These are phyloP conservation scores for Orestias chungarensis DNA, from an alignment of 2,797 vertebrate genomes.

Conservation along the genomic window DNA sequence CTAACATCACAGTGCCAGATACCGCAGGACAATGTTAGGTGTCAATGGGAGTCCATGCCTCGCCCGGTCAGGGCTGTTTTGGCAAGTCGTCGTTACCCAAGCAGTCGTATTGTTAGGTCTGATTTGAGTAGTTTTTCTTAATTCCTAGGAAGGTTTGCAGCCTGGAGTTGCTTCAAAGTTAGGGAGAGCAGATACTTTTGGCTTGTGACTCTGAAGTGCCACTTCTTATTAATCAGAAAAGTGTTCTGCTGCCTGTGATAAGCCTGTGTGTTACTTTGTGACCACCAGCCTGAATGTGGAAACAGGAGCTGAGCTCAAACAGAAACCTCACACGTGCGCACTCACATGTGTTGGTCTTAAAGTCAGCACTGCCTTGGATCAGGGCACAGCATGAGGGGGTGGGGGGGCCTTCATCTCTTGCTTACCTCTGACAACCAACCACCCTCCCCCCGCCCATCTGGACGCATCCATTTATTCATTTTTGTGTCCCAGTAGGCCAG, in stretches of 20 bases:
- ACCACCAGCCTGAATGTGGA: slow-evolving; percentile 66
- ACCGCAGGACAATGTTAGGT: neutral
- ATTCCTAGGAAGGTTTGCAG: slow-evolving; percentile 32
- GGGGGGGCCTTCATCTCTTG: slow-evolving; percentile 15
- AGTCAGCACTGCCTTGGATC: slow-evolving; percentile 35
- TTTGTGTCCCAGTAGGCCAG: slow-evolving; percentile 37
- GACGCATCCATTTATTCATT: slow-evolving; percentile 66
- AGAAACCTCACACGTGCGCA: slow-evolving; percentile 40
- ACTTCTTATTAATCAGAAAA: slow-evolving; percentile 70
- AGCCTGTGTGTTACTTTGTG: slow-evolving; percentile 55
- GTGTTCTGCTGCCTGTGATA: slow-evolving; percentile 71
- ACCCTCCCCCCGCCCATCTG: slow-evolving; percentile 49
- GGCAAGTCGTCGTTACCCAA: neutral
- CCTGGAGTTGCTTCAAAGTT: slow-evolving; percentile 49
- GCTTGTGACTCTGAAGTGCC: slow-evolving; percentile 55
- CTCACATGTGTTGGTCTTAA: slow-evolving; percentile 42
- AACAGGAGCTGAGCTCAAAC: slow-evolving; percentile 50
- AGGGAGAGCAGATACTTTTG: slow-evolving; percentile 47
- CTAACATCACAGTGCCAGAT: neutral
- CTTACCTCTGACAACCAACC: neutral
- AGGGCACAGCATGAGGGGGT: slow-evolving; percentile 8
- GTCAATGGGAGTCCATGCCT: neutral
- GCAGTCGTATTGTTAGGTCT: neutral
- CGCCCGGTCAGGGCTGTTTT: neutral
- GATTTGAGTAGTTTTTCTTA: slow-evolving; percentile 30